Conservation (phyloP, 1,140 invertebrate species). For the Leptopilina clavipes region DNA sequence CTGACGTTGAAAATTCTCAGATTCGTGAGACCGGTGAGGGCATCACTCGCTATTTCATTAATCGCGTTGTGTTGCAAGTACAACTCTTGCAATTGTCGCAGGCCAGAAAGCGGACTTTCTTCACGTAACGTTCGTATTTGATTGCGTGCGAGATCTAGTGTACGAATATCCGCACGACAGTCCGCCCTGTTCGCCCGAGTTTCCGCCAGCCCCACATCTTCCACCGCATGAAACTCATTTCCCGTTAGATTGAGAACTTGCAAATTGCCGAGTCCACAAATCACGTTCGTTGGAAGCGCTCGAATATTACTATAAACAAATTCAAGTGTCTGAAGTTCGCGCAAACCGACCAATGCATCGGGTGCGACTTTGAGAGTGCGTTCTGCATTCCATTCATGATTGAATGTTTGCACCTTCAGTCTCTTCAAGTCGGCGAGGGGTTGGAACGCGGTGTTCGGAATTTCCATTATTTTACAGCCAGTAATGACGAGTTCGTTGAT, state of each 20-base stretch:
- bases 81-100: constrained; percentile 85
- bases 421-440: constrained; percentile 84
- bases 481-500: constrained; percentile 84
- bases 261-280: constrained; percentile 86
- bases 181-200: constrained; percentile 66
- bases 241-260: constrained; percentile 88
- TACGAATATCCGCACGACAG: constrained; percentile 79
- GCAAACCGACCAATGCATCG: constrained; percentile 82
- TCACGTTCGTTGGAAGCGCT: constrained; percentile 82
- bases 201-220: constrained; percentile 81
- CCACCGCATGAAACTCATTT: constrained; percentile 84
- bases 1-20: constrained; percentile 89
- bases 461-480: constrained; percentile 85
- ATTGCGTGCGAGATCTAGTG: constrained; percentile 87
- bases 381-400: constrained; percentile 84
- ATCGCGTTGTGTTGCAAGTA: constrained; percentile 89
- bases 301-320: constrained; percentile 88
- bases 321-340: constrained; percentile 86
- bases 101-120: constrained; percentile 81
- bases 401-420: constrained; percentile 84
- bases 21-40: constrained; percentile 83
- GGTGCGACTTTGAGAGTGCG: constrained; percentile 82
- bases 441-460: constrained; percentile 86
- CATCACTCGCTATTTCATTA: constrained; percentile 84
- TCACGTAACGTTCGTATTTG: constrained; percentile 82